phyloP scores from a whole-genome alignment of 2,888 invertebrate species.

The Mesoligia furuncula region DNA sequence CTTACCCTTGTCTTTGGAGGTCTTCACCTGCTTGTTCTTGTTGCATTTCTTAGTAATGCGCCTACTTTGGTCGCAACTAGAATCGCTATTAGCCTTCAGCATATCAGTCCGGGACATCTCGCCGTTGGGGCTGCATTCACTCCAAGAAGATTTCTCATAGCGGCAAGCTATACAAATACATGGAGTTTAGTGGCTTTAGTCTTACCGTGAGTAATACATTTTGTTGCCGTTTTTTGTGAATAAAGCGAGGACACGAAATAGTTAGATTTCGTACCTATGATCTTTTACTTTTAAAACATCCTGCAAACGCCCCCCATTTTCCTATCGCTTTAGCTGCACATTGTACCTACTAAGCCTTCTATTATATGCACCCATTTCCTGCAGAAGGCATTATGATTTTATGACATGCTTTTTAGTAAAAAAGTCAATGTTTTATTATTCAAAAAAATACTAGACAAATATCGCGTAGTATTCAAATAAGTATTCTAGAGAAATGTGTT shows the following conservation, averaged over 20 bases:
- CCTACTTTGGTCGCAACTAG: constrained; percentile 95
- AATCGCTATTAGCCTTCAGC: constrained; percentile 95
- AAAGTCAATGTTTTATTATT: background rate
- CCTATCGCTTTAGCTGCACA: background rate
- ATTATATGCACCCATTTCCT: background rate
- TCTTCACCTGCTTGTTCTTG: constrained; percentile 92
- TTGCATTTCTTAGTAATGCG: constrained; percentile 97
- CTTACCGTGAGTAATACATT: background rate
- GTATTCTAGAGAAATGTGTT: background rate
- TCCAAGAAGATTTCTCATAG: constrained; percentile 97
- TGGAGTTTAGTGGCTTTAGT: background rate
- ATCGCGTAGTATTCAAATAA: background rate
- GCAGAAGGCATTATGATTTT: background rate
- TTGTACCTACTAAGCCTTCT: background rate
- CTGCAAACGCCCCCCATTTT: background rate
- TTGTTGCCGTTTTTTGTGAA: background rate
- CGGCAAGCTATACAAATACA: constrained; percentile 92
- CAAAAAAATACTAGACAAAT: background rate
- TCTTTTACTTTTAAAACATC: background rate
- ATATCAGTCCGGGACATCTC: constrained; percentile 96
- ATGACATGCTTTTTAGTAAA: background rate
- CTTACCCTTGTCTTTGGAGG: constrained; percentile 91
- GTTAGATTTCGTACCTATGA: background rate
- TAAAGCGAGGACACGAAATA: background rate
- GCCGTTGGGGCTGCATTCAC: constrained; percentile 94